Percentiles rank a stretch among this genome's conserved stretches.
phyloP scores from a whole-genome alignment of 2,113 vertebrate genomes.

The Colaptes auratus region DNA sequence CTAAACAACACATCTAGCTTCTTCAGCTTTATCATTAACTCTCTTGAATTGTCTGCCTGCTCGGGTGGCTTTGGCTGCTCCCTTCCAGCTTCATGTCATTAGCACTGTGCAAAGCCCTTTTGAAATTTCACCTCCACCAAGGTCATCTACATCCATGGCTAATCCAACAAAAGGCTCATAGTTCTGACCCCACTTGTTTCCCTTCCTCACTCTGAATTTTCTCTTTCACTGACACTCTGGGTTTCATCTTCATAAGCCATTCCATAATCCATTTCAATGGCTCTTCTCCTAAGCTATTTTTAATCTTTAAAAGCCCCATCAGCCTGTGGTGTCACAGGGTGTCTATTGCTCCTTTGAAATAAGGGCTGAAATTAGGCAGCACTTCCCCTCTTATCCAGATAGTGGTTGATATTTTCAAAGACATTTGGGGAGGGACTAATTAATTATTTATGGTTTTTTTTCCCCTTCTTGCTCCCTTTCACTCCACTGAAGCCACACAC shows the following conservation, averaged over 20 bases:
- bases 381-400: conserved; percentile 7
- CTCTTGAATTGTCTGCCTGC: background rate
- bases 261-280: conserved; percentile 64
- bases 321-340: conserved; percentile 18
- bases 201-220: background rate
- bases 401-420: conserved; percentile 51
- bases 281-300: conserved; percentile 65
- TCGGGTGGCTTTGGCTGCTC: background rate
- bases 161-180: background rate
- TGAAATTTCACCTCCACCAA: conserved; percentile 33
- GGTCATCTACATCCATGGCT: background rate
- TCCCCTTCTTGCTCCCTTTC: background rate
- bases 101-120: background rate
- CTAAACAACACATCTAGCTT: background rate
- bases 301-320: conserved; percentile 61
- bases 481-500: too few relatives aligned
- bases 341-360: conserved; percentile 34
- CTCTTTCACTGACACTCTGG: background rate
- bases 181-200: conserved; percentile 23
- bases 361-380: conserved; percentile 21
- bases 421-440: background rate
- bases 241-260: conserved; percentile 35
- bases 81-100: background rate
- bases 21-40: conserved; percentile 7
- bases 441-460: conserved; percentile 13